These are phyloP conservation scores for Listronotus oregonensis DNA, from an alignment of 1,140 invertebrate species.

Conservation along the genomic window DNA sequence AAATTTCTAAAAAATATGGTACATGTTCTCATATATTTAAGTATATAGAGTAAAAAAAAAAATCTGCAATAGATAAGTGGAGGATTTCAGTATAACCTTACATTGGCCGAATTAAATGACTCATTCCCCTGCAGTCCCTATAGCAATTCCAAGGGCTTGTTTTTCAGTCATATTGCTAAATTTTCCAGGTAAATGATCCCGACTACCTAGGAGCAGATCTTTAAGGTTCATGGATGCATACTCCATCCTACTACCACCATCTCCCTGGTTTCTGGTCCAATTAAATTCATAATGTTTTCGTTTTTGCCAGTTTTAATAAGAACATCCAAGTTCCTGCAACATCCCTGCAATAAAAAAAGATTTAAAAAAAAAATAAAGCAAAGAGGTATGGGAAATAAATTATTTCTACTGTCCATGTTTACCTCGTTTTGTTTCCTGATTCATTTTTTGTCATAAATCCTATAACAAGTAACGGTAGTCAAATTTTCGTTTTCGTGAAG, in stretches of 20 bases:
- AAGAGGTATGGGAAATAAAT: no score
- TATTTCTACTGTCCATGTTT: no score
- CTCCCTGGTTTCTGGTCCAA: constrained; percentile 80
- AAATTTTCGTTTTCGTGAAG: constrained; percentile 62
- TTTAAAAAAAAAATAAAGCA: background rate
- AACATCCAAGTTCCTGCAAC: constrained; percentile 73
- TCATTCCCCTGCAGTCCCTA: constrained; percentile 67
- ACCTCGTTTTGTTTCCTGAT: constrained; percentile 63
- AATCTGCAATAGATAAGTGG: no score
- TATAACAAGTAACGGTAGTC: constrained; percentile 56
- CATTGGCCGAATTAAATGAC: constrained; percentile 65
- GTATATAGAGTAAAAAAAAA: no score
- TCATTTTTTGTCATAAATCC: constrained; percentile 64
- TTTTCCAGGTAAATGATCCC: constrained; percentile 65
- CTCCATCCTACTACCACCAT: constrained; percentile 72
- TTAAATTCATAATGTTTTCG: constrained; percentile 72
- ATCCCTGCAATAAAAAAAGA: constrained; percentile 56
- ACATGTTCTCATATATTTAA: no score
- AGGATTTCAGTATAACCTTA: constrained; percentile 29
- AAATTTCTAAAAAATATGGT: constrained; percentile 1
- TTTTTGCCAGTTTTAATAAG: constrained; percentile 71
- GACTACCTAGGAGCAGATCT: constrained; percentile 66
- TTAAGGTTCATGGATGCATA: constrained; percentile 70
- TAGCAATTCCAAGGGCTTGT: constrained; percentile 62
- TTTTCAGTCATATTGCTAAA: constrained; percentile 68